These are phyloP conservation scores for Lepidothrix coronata DNA, from an alignment of 2,113 vertebrate species.

Conservation along the genomic window DNA sequence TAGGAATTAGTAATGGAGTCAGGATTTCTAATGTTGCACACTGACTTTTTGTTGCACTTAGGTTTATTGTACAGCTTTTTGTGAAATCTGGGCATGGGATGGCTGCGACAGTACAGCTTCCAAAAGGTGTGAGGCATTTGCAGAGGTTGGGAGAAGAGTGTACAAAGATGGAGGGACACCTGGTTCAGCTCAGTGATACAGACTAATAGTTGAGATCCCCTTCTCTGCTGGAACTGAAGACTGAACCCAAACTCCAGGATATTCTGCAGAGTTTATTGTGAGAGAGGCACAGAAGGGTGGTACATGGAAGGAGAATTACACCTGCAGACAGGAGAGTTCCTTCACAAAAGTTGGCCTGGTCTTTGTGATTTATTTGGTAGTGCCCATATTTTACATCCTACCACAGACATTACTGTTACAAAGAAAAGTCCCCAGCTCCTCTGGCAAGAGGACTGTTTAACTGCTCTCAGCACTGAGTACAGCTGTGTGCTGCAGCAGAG, in stretches of 20 bases:
- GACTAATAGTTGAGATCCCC: neutral
- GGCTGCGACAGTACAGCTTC: neutral
- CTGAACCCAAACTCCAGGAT: neutral
- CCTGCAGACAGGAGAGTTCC: neutral
- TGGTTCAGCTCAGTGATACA: fast-evolving
- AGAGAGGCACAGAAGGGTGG: neutral
- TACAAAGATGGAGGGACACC: neutral
- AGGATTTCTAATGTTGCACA: neutral
- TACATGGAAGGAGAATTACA: neutral
- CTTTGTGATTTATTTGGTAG: neutral
- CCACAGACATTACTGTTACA: neutral
- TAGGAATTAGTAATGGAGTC: neutral
- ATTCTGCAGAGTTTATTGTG: neutral
- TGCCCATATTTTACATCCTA: neutral
- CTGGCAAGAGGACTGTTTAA: neutral
- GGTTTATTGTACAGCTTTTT: neutral
- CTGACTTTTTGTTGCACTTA: neutral
- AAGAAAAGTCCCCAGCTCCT: neutral
- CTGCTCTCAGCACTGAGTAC: neutral
- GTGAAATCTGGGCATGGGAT: neutral
- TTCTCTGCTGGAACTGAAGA: neutral
- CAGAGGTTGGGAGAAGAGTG: neutral
- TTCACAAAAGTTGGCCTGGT: neutral
- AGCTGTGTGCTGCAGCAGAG: neutral
- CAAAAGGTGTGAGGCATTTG: neutral